Base-by-base conservation (phyloP, 2,797 vertebrate species). In the Sebastes steindachneri region DNA sequence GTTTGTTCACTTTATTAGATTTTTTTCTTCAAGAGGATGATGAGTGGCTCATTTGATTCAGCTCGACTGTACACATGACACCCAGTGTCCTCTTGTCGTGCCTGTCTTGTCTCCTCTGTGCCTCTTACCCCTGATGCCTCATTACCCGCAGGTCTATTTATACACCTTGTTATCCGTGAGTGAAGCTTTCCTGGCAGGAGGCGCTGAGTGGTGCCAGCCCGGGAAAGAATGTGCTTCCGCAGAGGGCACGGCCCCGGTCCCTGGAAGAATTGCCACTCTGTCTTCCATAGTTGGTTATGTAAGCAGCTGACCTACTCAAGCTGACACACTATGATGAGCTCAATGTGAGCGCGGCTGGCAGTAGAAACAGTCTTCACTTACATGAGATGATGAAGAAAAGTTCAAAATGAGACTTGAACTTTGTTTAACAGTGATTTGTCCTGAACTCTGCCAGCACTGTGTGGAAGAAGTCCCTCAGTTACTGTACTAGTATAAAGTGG, bases 181-280 rank as follows among this genome's bases (percentile, higher is more conserved):
- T 76, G 91, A 88, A 86, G 88, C 88, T 92, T 92, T 93, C 91
- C 94, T 91, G 92, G 89, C 90, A 87, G 88, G 78, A 86, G 84
- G 21, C 12, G 29, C 73, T 81, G 88, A 89, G 86, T 9, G 26
- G 73, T 90, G 88, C 86, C 88, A 89, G 79, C 79, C 77, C 45
- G 41, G 82, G 84, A 89, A 87, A 87, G 81, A 90, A 89, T n/a
- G 83, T 69, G 63, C 63, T 80, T 77, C 70, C 5, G 14, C 37
- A 19, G 68, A 85, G 75, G 78, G 21, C 68, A 28, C 19, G 21
- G 58, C 62, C 77, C 25, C 5, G 9, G 67, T 54, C 73, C 63
- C 69, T 68, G 85, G 86, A 92, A 79, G 90, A 73, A 71, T 29
- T 57, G 51, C 55, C 71, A 54, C 75, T 82, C 53, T 85, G 75